These are phyloP conservation scores for Cephus runcator DNA, from an alignment of 2,888 invertebrate species.

Conservation along the genomic window DNA sequence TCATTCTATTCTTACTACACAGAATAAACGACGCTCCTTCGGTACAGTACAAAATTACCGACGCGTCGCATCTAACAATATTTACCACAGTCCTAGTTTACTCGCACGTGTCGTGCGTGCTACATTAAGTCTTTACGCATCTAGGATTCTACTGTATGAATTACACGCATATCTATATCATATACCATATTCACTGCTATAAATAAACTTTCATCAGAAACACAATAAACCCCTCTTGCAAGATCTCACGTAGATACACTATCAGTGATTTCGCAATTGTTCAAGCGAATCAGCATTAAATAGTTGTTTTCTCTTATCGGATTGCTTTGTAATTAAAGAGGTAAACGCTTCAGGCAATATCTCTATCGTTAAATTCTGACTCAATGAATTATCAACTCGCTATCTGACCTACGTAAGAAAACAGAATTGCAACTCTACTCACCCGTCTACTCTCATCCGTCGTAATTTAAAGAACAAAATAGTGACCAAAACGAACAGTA, in stretches of 20 bases:
- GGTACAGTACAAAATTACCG: slow-evolving; percentile 3
- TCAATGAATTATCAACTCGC: not conserved
- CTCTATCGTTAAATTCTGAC: not conserved
- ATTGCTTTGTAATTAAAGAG: not conserved
- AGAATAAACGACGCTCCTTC: not conserved
- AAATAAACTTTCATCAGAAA: not conserved
- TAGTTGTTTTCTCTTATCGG: not conserved
- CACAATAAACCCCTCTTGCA: not conserved
- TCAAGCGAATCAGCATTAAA: not conserved
- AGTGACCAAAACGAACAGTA: slow-evolving; percentile 48
- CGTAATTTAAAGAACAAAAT: slow-evolving; percentile 44
- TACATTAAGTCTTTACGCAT: not conserved
- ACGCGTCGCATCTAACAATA: not conserved
- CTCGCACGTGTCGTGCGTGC: not conserved
- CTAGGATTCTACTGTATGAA: not conserved
- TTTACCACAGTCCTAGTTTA: not conserved
- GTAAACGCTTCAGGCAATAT: not conserved
- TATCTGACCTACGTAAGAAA: not conserved
- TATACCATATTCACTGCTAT: not conserved
- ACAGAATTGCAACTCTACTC: slow-evolving; percentile 32
- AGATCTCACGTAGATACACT: slow-evolving; percentile 35
- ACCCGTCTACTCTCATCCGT: slow-evolving; percentile 42
- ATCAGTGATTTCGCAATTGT: slow-evolving; percentile 32
- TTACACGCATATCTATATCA: not conserved
- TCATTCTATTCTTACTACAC: not conserved